Base-by-base conservation (phyloP, 2,888 invertebrate genomes). In the Phortica okadai region DNA sequence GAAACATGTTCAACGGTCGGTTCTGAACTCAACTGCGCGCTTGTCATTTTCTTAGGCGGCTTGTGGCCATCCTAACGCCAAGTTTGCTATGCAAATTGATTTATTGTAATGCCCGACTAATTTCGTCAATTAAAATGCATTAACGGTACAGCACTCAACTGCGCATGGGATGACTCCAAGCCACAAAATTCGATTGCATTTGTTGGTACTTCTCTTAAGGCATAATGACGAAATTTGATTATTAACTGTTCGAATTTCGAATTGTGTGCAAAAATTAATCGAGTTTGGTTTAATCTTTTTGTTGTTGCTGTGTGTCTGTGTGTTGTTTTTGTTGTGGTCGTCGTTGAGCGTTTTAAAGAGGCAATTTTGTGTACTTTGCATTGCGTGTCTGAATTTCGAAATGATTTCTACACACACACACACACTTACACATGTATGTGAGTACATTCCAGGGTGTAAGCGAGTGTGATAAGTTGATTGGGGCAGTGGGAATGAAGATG, bases 321-420 rank as follows among this genome's bases (percentile, higher is more conserved):
- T 45, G 45, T 21, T 45, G 44, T 45, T 69, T 14, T 50, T 70
- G 54, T 54, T 54, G 44, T 67, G 16, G 41, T 33, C 41, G 44
- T 21, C 54, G 41, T 41, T 44, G 42, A 44, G 42, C 41, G 45
- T 64, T 54, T 74, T 66, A 2, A 54, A 41, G 64, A 50, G 41
- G 64, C 54, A 54, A 54, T 64, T 56, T 56, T 74, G 21, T 50
- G 56, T 33, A 54, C 58, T 41, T 33, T 74, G 75, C 79, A 80
- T 85, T 85, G 85, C 85, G 85, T 85, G 85, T 87, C 83, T 84
- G 84, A 83, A 80, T 81, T 78, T 81, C 84, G 87, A 88, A 85
- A 87, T 85, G 88, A 88, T 85, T 85, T 88, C 84, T n/a, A n/a
- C 86, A 87, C 85, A 88, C 88, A 88, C 88, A 85, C 21, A n/a